phyloP scores from a whole-genome alignment of 1,140 invertebrate species.

The Daktulosphaira vitifoliae region DNA sequence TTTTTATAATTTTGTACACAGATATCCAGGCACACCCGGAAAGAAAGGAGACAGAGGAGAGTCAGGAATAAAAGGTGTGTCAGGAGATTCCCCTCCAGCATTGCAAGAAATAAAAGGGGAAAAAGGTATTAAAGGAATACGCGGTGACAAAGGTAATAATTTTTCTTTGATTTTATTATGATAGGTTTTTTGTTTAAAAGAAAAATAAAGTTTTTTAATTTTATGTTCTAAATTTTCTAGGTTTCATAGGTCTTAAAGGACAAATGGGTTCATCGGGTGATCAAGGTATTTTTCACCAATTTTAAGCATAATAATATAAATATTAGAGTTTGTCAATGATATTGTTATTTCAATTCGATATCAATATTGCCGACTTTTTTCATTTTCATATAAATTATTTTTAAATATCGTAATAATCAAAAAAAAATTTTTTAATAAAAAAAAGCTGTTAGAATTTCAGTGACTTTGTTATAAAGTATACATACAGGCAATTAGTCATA shows the following conservation, averaged over 20 bases:
- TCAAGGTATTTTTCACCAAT: constrained; percentile 23
- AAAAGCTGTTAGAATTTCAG: too few species aligned
- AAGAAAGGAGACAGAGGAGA: constrained; percentile 50
- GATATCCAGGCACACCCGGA: constrained; percentile 45
- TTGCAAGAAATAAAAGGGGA: constrained; percentile 43
- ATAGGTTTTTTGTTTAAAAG: too few species aligned
- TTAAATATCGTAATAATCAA: too few species aligned
- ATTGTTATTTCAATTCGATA: too few species aligned
- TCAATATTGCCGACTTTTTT: too few species aligned
- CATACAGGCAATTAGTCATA: too few species aligned
- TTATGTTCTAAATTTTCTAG: constrained; percentile 40
- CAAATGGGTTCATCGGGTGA: constrained; percentile 41
- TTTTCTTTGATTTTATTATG: too few species aligned
- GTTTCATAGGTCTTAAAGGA: constrained; percentile 46
- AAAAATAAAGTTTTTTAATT: too few species aligned
- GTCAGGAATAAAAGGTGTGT: constrained; percentile 45
- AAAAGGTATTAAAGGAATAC: constrained; percentile 46
- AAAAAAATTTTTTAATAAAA: too few species aligned
- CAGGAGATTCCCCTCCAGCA: constrained; percentile 44
- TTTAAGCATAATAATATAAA: neutral
- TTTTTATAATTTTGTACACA: neutral
- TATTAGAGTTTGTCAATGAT: too few species aligned
- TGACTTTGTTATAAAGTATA: too few species aligned
- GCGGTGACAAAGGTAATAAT: constrained; percentile 42
- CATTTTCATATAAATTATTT: too few species aligned